These are phyloP conservation scores for Neotoma lepida DNA, from an alignment of 2,113 vertebrate genomes.

Conservation along the genomic window DNA sequence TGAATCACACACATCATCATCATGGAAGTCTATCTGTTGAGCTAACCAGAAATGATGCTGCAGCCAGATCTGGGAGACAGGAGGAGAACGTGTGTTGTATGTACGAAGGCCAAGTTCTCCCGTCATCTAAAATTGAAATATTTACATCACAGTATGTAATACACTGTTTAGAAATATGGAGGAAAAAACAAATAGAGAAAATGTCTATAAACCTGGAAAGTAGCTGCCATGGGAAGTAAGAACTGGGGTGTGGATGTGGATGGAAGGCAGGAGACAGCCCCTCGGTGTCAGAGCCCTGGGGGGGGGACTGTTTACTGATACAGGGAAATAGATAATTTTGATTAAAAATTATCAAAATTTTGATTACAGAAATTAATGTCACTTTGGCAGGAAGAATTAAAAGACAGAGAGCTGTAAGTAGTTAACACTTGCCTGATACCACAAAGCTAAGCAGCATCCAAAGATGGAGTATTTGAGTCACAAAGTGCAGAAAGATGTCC, in stretches of 20 bases:
- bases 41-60: not conserved
- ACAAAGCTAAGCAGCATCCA: not conserved
- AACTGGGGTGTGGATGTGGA: not conserved
- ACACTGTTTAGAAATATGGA: conserved; percentile 41
- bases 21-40: not conserved
- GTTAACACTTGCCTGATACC: not conserved
- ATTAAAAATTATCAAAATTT: not conserved
- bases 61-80: not conserved
- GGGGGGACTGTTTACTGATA: not conserved
- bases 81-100: not conserved
- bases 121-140: conserved; percentile 50
- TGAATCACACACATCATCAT: not conserved
- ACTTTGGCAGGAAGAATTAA: conserved; percentile 32
- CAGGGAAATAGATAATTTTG: conserved; percentile 13
- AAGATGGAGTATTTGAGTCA: not conserved
- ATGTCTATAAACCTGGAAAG: conserved; percentile 9
- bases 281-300: not conserved
- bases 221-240: not conserved
- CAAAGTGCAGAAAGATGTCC: not conserved
- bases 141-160: not conserved
- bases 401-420: not conserved
- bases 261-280: not conserved
- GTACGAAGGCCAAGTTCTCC: not conserved
- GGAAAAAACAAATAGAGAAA: not conserved
- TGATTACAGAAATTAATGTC: not conserved